Base-by-base conservation (phyloP, 1,140 invertebrate genomes). In the Tribolium castaneum region DNA sequence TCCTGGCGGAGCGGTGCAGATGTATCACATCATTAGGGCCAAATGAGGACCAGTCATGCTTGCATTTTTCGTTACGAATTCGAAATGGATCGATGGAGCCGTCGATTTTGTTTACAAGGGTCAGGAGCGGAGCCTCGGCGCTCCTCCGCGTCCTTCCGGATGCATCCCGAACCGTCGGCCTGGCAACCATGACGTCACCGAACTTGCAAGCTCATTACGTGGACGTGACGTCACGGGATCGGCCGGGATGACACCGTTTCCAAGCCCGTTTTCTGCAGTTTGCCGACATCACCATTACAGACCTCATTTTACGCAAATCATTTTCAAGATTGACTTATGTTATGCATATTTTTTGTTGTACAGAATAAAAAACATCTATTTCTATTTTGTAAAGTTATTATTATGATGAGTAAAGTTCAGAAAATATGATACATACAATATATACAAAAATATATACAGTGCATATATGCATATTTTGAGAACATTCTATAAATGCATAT, bases 21-120 rank as follows among this genome's bases (percentile, higher is more conserved):
- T 25, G 54, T 59, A 59, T 66, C 59, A 35, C 59, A 66, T 66
- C 59, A 66, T 66, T 66, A 66, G 30, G 59, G 12, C 25, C 14
- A 35, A 66, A 66, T 66, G 30, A 66, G 59, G 59, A 66, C 59
- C 25, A 66, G 59, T 35, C 54, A 59, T 59, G 54, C 54, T 25
- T 66, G 14, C 59, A 66, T 66, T 66, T 66, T 66, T 59, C 22
- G 54, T 35, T 13, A 35, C 39, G 30, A 66, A 66, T 66, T 7
- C 59, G 59, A 66, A 66, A 25, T 5, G 59, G 30, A 66, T 66
- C 59, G 59, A 66, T 66, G 30, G 59, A 66, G 59, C 59, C 59
- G 59, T 35, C 59, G 59, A 66, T 66, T 66, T 66, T 66, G 59
- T 66, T 66, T 66, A 66, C 34, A 66, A 66, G 59, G 59, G 59